These are phyloP conservation scores for Sminthopsis crassicaudata DNA, from an alignment of 2,113 vertebrate species.

Conservation along the genomic window DNA sequence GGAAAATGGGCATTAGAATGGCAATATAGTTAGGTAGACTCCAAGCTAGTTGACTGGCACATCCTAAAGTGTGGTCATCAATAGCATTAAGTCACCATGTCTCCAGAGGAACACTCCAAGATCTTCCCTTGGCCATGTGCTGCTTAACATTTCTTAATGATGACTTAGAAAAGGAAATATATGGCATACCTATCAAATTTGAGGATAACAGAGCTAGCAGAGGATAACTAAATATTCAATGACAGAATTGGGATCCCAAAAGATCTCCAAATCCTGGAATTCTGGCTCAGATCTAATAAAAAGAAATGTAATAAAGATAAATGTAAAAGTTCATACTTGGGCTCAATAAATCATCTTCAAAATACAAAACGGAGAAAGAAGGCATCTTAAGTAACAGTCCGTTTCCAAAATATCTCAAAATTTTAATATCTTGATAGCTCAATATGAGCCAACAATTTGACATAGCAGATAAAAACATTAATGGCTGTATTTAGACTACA, in stretches of 20 bases:
- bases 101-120: background rate
- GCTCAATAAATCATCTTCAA: background rate
- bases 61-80: background rate
- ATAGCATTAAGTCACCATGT: background rate
- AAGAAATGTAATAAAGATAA: background rate
- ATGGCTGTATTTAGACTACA: background rate
- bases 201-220: background rate
- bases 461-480: background rate
- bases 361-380: background rate
- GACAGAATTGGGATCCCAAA: background rate
- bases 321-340: background rate
- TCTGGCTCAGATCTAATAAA: background rate
- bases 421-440: background rate
- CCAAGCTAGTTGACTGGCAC: background rate
- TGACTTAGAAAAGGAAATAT: background rate
- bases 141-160: background rate
- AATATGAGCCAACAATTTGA: background rate
- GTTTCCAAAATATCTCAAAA: background rate
- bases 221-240: background rate
- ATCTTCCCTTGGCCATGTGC: background rate
- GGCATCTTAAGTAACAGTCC: background rate
- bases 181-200: background rate
- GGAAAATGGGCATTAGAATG: no score
- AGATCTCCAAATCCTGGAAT: background rate
- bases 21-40: background rate